phyloP scores from a whole-genome alignment of 2,888 invertebrate genomes.

The Drosophila engyochracea region DNA sequence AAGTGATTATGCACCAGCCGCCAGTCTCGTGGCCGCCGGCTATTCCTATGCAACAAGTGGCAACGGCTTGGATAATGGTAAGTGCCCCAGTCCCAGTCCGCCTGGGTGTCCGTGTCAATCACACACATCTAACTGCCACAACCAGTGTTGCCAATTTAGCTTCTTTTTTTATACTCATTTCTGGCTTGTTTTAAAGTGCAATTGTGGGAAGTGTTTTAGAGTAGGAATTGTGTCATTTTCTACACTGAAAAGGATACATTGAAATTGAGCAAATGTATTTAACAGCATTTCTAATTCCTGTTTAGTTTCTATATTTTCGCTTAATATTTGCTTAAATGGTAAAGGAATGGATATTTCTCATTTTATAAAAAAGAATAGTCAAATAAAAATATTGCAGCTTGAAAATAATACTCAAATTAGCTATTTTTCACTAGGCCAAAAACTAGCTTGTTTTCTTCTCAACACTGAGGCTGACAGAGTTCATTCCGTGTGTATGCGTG shows the following conservation, averaged over 20 bases:
- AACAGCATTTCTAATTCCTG: neutral
- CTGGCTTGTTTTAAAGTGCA: neutral
- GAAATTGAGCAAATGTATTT: neutral
- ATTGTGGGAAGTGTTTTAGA: neutral
- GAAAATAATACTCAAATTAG: neutral
- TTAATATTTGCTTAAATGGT: neutral
- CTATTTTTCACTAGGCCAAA: neutral
- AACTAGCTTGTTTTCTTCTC: neutral
- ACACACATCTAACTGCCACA: slow-evolving; percentile 53
- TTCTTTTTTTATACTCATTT: neutral
- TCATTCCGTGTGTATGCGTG: slow-evolving; percentile 9
- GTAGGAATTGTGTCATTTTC: neutral
- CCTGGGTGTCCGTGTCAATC: slow-evolving; percentile 80
- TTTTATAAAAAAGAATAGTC: neutral
- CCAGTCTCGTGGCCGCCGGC: slow-evolving; percentile 79
- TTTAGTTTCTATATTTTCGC: neutral
- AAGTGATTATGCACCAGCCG: slow-evolving; percentile 83
- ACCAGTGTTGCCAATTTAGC: neutral
- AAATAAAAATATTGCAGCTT: neutral
- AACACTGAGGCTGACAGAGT: slow-evolving; percentile 25
- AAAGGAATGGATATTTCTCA: neutral
- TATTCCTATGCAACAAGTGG: slow-evolving; percentile 82
- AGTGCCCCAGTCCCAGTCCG: slow-evolving; percentile 59
- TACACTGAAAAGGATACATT: neutral
- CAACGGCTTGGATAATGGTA: slow-evolving; percentile 83